Base-by-base conservation (phyloP, 2,888 invertebrate genomes). In the Arrhopalites spinosus region DNA sequence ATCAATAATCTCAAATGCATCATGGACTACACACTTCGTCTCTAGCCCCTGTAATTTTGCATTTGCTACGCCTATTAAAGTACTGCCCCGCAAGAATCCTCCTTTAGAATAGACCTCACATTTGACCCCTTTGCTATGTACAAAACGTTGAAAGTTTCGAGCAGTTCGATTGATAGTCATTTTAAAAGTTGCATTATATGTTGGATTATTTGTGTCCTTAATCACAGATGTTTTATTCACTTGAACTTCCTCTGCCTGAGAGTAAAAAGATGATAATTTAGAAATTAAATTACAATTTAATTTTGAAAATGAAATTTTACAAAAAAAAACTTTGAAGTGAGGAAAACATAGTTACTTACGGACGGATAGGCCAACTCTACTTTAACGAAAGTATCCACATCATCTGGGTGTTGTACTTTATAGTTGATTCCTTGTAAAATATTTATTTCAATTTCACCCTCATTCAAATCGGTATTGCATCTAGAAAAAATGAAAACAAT, bases 51-150 rank as follows among this genome's bases (percentile, higher is more conserved):
- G 92, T 80, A 98, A 87, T 85, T 97, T 97, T 17, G 97, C 90
- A 78, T 88, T 89, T 17, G 90, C 92, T 2, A 92, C 90, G 30
- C 98, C 98, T 74, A 98, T 87, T 69, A 95, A 87, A 72, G 91
- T 88, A 86, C 98, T 98, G 84, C 93, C 90, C 81, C 95, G 90
- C 86, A 98, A 91, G 88, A 98, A 96, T 83, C 98, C 96, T 86
- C 97, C 96, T 88, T 93, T 93, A 0, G 94, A 92, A 87, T 90
- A 96, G 13, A 98, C 90, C 86, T 98, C 96, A 74, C 95, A 90
- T 85, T 98, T 98, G 79, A 98, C 87, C 1, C 90, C 90, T 83
- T 96, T 94, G 64, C 96, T 88, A 85, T 96, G 97, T 85, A 98
- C 93, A 43, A 94, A 89, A 68, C 98, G 87, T 80, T 91, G 91